Percentiles rank a stretch among this genome's conserved stretches.
These are phyloP conservation scores for Protonemura montana DNA, from an alignment of 2,888 invertebrate species.

Conservation along the genomic window DNA sequence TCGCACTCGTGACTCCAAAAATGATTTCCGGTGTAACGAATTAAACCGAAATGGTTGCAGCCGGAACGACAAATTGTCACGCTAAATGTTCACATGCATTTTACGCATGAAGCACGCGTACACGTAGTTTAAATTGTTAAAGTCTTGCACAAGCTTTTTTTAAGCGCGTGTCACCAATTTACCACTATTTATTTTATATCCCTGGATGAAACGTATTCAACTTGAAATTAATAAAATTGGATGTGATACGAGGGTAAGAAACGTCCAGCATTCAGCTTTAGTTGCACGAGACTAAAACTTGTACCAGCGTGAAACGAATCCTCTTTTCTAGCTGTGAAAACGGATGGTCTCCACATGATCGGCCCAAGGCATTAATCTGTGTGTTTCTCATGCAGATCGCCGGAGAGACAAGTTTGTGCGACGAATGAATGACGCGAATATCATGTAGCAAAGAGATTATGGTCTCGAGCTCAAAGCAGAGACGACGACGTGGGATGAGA, in stretches of 20 bases:
- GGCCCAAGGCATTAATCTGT: background rate
- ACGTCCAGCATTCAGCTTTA: background rate
- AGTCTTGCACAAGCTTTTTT: background rate
- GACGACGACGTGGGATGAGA: background rate
- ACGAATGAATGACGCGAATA: background rate
- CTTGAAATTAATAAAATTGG: background rate
- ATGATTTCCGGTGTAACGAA: constrained; percentile 19
- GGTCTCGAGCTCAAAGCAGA: background rate
- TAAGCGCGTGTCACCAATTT: background rate
- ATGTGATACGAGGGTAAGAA: background rate
- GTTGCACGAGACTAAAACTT: background rate
- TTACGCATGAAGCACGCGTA: background rate
- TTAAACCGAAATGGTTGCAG: constrained; percentile 22
- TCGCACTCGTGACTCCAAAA: constrained; percentile 17
- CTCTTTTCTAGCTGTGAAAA: background rate
- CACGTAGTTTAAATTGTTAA: background rate
- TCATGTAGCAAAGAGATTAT: background rate
- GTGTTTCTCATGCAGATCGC: background rate
- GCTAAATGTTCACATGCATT: constrained; percentile 4
- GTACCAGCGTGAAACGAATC: background rate
- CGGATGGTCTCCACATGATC: background rate
- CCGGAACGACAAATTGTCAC: constrained; percentile 32
- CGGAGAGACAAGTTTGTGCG: background rate
- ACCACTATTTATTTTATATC: background rate
- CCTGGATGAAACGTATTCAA: background rate